phyloP scores from a whole-genome alignment of 2,888 invertebrate species.

The Rotaria sp. region DNA sequence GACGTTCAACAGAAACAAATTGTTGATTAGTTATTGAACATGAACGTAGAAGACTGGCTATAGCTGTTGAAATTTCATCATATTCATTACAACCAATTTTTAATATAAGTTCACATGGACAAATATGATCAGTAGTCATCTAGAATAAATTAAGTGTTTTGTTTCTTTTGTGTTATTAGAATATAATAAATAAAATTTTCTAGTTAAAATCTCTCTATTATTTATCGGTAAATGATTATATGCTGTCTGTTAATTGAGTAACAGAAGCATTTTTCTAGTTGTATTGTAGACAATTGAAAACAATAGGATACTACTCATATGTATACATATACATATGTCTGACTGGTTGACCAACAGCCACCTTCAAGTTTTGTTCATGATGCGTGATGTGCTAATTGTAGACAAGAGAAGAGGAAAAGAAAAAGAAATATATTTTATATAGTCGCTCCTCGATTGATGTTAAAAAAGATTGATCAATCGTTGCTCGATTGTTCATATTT shows the following conservation, averaged over 20 bases:
- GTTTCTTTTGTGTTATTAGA: no score
- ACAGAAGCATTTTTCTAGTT: no score
- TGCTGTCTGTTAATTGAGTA: no score
- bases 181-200: no score
- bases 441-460: neutral
- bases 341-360: neutral
- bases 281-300: neutral
- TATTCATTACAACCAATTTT: constrained; percentile 24
- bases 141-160: neutral
- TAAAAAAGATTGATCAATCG: neutral
- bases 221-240: no score
- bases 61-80: neutral
- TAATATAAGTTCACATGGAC: neutral
- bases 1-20: neutral
- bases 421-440: neutral
- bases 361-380: neutral
- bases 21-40: neutral
- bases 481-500: neutral
- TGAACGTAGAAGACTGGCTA: constrained; percentile 1
- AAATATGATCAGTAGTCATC: neutral
- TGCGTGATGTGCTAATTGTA: neutral
- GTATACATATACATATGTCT: neutral
- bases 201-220: no score
- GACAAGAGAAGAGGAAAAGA: neutral
- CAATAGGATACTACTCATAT: neutral